These are phyloP conservation scores for Polydrusus tereticollis DNA, from an alignment of 2,888 invertebrate species.

Conservation along the genomic window DNA sequence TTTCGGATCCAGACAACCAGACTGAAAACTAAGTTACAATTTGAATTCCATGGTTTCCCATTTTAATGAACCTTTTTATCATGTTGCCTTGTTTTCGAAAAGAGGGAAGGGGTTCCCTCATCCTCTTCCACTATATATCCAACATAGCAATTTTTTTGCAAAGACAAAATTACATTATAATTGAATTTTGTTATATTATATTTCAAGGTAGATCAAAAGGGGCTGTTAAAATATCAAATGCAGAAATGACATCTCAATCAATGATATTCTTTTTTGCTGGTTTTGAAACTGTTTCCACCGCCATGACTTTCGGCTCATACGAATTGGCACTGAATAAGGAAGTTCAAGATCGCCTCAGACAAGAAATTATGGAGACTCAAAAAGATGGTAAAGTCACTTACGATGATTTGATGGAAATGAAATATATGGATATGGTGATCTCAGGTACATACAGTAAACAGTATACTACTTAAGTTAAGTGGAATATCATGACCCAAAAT, in stretches of 20 bases:
- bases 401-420: constrained; percentile 67
- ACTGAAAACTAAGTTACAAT: too few species aligned
- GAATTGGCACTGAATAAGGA: constrained; percentile 73
- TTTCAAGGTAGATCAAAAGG: background rate
- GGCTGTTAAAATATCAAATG: constrained; percentile 54
- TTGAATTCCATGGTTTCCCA: too few species aligned
- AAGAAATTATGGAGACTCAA: constrained; percentile 69
- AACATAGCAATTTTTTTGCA: too few species aligned
- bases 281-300: constrained; percentile 68
- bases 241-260: constrained; percentile 72
- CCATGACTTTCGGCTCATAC: constrained; percentile 70
- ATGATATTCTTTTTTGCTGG: constrained; percentile 70
- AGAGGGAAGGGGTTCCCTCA: too few species aligned
- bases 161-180: background rate
- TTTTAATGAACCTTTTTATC: too few species aligned
- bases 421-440: constrained; percentile 70
- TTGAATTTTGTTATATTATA: background rate
- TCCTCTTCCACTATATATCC: too few species aligned
- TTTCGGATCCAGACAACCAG: too few species aligned
- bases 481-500: too few species aligned
- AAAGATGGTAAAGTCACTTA: constrained; percentile 66
- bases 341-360: constrained; percentile 69
- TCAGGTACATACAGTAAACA: too few species aligned
- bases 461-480: too few species aligned
- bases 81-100: too few species aligned